A percentile compares a stretch with the other conserved stretches of the same genome.
Evolutionary conservation across 2,113 vertebrate species (phyloP).

Genomic region (Astur gentilis): DNA sequence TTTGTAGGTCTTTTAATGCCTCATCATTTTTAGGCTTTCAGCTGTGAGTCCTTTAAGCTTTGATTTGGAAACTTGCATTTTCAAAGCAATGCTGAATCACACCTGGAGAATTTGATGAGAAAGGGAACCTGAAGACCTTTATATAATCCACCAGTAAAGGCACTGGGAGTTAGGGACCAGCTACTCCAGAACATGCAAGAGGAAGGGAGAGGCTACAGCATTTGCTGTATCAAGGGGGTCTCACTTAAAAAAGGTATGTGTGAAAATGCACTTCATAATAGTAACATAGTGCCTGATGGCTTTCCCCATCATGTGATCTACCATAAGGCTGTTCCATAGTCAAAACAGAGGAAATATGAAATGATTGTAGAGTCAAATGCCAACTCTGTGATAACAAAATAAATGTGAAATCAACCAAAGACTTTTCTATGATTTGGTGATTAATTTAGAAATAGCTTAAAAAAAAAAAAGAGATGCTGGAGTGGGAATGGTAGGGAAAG

Average conservation of each 20-base stretch:
- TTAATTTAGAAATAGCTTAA: background rate
- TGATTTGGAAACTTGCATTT: background rate
- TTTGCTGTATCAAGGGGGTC: background rate
- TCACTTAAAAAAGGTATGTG: background rate
- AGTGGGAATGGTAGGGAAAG: background rate
- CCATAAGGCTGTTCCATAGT: background rate
- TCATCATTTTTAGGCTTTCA: background rate
- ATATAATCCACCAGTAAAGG: background rate
- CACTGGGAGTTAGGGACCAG: background rate
- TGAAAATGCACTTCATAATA: background rate
- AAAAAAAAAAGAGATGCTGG: background rate
- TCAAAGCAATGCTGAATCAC: background rate
- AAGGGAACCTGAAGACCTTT: background rate
- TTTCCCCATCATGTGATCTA: background rate
- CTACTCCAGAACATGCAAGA: background rate
- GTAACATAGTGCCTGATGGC: background rate
- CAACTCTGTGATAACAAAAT: background rate
- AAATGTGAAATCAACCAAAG: background rate
- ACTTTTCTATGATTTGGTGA: background rate
- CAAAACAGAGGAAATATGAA: background rate
- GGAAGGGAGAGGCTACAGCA: background rate
- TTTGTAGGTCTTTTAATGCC: background rate
- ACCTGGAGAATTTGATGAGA: background rate
- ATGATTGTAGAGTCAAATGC: background rate
- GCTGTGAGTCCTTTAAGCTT: background rate